Evolutionary conservation across 2,797 vertebrate genomes (phyloP), one percentile per base, ranked within the genome.

Genomic region (Enteromius thamalakanensis): DNA sequence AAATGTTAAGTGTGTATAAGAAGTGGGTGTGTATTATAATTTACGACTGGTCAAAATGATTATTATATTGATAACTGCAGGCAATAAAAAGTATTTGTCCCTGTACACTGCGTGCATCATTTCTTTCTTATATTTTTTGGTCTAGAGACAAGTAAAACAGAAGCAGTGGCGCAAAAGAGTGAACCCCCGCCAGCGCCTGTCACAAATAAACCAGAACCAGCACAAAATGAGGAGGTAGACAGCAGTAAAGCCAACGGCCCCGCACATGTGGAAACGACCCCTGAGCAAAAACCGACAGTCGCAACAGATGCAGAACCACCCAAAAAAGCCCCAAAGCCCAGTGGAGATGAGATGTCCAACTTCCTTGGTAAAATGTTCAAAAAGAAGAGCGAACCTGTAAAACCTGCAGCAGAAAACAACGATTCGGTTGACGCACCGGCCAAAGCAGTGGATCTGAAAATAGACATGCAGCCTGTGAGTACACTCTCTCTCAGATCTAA

Each of bases 301-400:
- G 86, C 91, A 84, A 90, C 89, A 0, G 2, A 68, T n/a, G 3
- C 5, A 1, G 82, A 49, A 23, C 40, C 21, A 40, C 14, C 3
- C 0, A 81, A 0, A 49, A 37, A 87, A 62, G 84, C 82, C 60
- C 45, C 86, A 34, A 89, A 88, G 83, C 81, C 14, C 17, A 80
- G 17, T 51, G 87, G 21, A 1, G 80, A 0, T 62, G 84, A 88
- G 68, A 91, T 90, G 85, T 3, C 82, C 32, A 89, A 64, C 19
- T 78, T 94, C 81, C 94, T 97, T 1, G 92, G 93, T 81, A 97
- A 93, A 86, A 82, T 97, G 88, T 97, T 98, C 90, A 96, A 91
- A 87, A 93, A 91, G 88, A 93, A 92, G 82, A 47, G 83, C 76
- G 91, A 55, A 55, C 23, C 34, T 2, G 58, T 71, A 45, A 55